Evolutionary conservation across 2,888 invertebrate species (phyloP), one percentile per base, ranked within the genome.

Genomic region (Calephelis perditalis): DNA sequence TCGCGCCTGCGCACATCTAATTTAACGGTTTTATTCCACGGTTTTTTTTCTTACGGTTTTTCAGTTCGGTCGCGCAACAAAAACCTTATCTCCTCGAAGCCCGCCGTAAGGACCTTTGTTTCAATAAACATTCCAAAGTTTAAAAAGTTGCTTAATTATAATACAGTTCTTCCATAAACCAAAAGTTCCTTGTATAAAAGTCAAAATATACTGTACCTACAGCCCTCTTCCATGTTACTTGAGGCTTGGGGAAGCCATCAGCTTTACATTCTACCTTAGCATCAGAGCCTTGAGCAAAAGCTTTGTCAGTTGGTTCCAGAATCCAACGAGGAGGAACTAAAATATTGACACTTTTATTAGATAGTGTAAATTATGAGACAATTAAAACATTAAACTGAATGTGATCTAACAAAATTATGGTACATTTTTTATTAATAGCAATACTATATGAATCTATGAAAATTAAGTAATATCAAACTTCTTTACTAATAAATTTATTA

Each of bases 321-420:
- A 97, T 97, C 98, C 98, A 98, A 86, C 97, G 96, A 67, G 98
- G 98, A 75, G 98, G 98, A 77, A 98, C 98, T 98, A 93, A 92
- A 93, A 92, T 74, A 66, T 77, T 66, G 75, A 67, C 68, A 45
- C 52, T 60, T 15, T 52, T 40, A 59, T 66, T 49, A 64, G 58
- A 59, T 59, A 49, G 46, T 43, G 54, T 47, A 44, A 40, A 58
- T 60, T 45, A 45, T 15, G 46, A 0, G 36, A 46, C 36, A 10
- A 15, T 36, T 40, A 40, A 26, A 47, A 45, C 40, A 56, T 45
- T 40, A 12, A 9, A 58, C 47, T 15, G 44, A 9, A 36, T 55
- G 7, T 40, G 43, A 55, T n/a, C 15, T 37, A 12, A 44, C 46
- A 7, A 40, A 56, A 56, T 15, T 59, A 26, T 40, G 57, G 56